These are phyloP conservation scores for Drosophila ustulata DNA, from an alignment of 2,888 invertebrate genomes.

Conservation along the genomic window DNA sequence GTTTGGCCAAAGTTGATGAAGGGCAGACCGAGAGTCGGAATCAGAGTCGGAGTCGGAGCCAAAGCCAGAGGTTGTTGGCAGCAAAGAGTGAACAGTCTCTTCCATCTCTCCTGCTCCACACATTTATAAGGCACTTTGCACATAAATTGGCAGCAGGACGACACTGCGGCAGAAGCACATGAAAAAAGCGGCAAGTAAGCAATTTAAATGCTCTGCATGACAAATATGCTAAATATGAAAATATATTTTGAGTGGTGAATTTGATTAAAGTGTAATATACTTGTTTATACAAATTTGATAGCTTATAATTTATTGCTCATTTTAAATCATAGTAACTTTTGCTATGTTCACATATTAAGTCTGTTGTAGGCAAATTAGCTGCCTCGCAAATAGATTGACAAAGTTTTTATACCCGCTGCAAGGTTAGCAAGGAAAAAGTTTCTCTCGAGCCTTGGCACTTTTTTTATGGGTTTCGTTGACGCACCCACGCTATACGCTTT, in stretches of 20 bases:
- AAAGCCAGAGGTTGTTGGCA: conserved; percentile 4
- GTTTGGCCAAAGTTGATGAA: conserved; percentile 22
- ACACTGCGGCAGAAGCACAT: conserved; percentile 48
- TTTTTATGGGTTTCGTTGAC: conserved; percentile 52
- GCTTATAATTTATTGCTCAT: background rate
- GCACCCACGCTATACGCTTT: conserved; percentile 49
- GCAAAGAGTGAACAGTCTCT: conserved; percentile 45
- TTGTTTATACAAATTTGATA: background rate
- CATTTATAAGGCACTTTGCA: conserved; percentile 39
- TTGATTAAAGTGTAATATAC: background rate
- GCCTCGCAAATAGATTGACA: conserved; percentile 6
- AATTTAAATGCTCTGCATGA: conserved; percentile 23
- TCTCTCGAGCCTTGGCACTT: conserved; percentile 35
- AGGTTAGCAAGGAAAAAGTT: conserved; percentile 14
- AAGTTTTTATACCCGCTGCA: conserved; percentile 7
- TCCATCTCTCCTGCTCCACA: background rate
- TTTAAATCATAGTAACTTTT: background rate
- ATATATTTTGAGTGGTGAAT: background rate
- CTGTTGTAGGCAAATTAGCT: conserved; percentile 3
- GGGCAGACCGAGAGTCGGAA: background rate
- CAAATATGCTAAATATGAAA: background rate
- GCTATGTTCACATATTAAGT: background rate
- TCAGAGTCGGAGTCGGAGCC: background rate
- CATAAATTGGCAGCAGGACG: conserved; percentile 70
- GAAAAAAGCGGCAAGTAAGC: background rate